Evolutionary conservation across 2,797 vertebrate genomes (phyloP).

Genomic region (Anabas testudineus): DNA sequence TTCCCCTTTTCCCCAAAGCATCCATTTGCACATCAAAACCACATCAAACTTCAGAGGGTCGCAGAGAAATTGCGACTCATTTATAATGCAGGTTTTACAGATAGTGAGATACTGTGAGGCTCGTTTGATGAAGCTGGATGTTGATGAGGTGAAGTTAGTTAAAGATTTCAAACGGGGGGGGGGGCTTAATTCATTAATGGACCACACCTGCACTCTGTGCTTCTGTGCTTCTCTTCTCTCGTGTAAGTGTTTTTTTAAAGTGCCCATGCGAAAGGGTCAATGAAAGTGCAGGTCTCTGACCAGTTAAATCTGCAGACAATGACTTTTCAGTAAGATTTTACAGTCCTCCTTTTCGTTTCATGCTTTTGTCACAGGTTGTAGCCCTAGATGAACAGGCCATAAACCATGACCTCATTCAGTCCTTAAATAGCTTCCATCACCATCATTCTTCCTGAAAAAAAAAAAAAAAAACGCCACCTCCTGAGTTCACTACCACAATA

Average conservation of each 20-base stretch:
- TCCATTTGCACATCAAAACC: constrained; percentile 74
- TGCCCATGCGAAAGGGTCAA: constrained; percentile 43
- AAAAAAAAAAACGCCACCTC: constrained; percentile 43
- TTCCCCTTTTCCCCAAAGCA: constrained; percentile 53
- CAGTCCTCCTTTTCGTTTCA: constrained; percentile 37
- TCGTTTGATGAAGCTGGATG: constrained; percentile 44
- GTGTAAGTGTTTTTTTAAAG: constrained; percentile 10
- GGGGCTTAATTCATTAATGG: constrained; percentile 25
- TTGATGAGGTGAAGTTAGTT: constrained; percentile 18
- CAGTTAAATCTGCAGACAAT: constrained; percentile 38
- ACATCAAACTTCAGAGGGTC: constrained; percentile 64
- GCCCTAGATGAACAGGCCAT: constrained; percentile 61
- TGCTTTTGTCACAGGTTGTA: constrained; percentile 63
- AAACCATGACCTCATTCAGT: constrained; percentile 67
- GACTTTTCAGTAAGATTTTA: constrained; percentile 49
- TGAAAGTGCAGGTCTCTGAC: constrained; percentile 46
- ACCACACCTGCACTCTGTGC: constrained; percentile 32
- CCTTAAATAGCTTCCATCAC: constrained; percentile 68
- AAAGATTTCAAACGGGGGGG: background rate
- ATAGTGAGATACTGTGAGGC: constrained; percentile 35
- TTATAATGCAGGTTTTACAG: constrained; percentile 55
- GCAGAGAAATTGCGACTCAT: constrained; percentile 38
- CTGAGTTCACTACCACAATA: constrained; percentile 60
- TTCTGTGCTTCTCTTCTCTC: constrained; percentile 26
- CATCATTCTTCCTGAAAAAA: constrained; percentile 54